Percentiles rank a stretch among this genome's conserved stretches.
Evolutionary conservation across 1,140 invertebrate genomes (phyloP).

Genomic region (Phocides pigmalion): DNA sequence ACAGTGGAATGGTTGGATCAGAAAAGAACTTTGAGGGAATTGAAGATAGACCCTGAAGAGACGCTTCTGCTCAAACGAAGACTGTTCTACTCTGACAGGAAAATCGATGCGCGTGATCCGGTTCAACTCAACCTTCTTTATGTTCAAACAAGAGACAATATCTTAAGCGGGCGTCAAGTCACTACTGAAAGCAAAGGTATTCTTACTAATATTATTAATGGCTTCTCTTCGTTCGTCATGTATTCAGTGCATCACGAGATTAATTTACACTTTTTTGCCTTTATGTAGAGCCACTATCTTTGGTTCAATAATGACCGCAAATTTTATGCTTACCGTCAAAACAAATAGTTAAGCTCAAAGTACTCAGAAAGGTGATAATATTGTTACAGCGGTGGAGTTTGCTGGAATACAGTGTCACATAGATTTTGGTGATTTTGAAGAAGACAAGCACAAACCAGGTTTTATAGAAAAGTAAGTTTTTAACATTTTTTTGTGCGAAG

Average conservation of each 20-base stretch:
- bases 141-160: conserved; percentile 97
- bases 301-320: no score
- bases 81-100: conserved; percentile 99
- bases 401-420: conserved; percentile 99
- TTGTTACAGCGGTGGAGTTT: conserved; percentile 92
- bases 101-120: conserved; percentile 98
- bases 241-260: no score
- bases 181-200: conserved; percentile 94
- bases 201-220: not conserved
- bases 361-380: no score
- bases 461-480: conserved; percentile 91
- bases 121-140: conserved; percentile 98
- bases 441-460: conserved; percentile 97
- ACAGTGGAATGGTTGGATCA: conserved; percentile 99
- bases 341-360: no score
- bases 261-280: no score
- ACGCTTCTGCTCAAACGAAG: conserved; percentile 96
- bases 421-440: conserved; percentile 97
- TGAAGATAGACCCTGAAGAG: conserved; percentile 96
- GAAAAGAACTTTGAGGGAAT: conserved; percentile 97
- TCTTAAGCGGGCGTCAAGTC: conserved; percentile 98
- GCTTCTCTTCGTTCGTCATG: no score
- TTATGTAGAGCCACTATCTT: no score
- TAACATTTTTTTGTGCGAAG: no score
- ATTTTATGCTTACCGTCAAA: no score